Evolutionary conservation across 2,797 vertebrate genomes (phyloP), one percentile per base, ranked within the genome.

Genomic region (Pristis pectinata): DNA sequence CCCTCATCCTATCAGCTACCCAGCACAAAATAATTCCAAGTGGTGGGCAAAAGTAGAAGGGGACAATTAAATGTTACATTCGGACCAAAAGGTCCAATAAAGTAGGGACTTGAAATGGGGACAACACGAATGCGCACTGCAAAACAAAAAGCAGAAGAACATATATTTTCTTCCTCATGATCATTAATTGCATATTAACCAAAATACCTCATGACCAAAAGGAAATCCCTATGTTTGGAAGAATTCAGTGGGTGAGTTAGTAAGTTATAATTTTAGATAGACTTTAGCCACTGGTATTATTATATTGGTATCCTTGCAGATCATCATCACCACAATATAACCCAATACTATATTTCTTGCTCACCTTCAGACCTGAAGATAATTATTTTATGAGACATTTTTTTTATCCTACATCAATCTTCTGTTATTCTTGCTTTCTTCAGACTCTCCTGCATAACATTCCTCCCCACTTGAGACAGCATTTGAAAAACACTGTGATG

Each of bases 11-110:
- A 37, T 95, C 95, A 82, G 79, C 94, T 95, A 67, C 95, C 83
- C 19, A 96, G 95, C 96, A 96, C 95, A 95, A 44, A 95, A 96
- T 96, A 96, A 96, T 95, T 95, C 30, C 34, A 53, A 77, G 79
- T 82, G 22, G 94, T 96, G 95, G 76, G 72, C 80, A 8, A 3
- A 94, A 94, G 94, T 95, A 44, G 0, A 95, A 15, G 95, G 95
- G 95, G 94, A 95, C 49, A 85, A 30, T 85, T 34, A 30, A 56
- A 34, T 4, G 9, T 82, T 44, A 6, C 49, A 56, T 53, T 56
- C 9, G 49, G 49, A 34, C 82, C 80, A 30, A 30, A 85, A 85
- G 49, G 49, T 34, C 82, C 80, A 30, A 30, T 85, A 85, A 30
- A 85, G 8, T 53, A 85, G 3, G 4, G 10, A 56, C 27, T 85